Evolutionary conservation across 1,140 invertebrate genomes (phyloP).

Genomic region (Aethina tumida): DNA sequence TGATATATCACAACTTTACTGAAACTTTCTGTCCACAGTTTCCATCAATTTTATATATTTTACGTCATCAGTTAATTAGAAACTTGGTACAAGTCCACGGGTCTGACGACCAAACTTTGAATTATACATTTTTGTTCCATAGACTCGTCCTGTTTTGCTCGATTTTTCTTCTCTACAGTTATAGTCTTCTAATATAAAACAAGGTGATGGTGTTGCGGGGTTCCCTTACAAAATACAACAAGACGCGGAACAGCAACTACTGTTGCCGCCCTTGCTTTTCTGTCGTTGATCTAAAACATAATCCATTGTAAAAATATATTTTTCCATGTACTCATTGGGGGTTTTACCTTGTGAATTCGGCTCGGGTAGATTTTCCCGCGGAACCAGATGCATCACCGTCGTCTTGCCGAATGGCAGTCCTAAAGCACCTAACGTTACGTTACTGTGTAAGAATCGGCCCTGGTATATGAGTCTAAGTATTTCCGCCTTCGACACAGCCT

Average conservation of each 20-base stretch:
- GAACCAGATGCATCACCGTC: slow-evolving; percentile 99
- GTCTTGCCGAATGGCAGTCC: slow-evolving; percentile 93
- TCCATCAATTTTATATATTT: too few species aligned
- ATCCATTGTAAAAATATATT: too few species aligned
- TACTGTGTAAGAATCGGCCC: slow-evolving; percentile 97
- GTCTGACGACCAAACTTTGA: too few species aligned
- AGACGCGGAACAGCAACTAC: slow-evolving; percentile 83
- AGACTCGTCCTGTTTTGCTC: too few species aligned
- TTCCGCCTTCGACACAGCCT: slow-evolving; percentile 90
- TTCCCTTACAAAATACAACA: slow-evolving; percentile 79
- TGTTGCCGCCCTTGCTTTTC: slow-evolving; percentile 87
- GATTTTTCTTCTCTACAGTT: too few species aligned
- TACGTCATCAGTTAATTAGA: too few species aligned
- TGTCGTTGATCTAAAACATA: slow-evolving; percentile 81
- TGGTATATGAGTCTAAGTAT: slow-evolving; percentile 98
- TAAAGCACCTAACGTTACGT: slow-evolving; percentile 94
- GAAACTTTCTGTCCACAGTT: slow-evolving; percentile 5
- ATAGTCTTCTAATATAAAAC: slow-evolving; percentile 11
- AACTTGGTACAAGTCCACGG: too few species aligned
- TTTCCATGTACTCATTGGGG: too few species aligned
- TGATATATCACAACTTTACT: slow-evolving; percentile 17
- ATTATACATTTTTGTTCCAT: too few species aligned
- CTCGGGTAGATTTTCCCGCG: slow-evolving; percentile 96
- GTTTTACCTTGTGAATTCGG: slow-evolving; percentile 90
- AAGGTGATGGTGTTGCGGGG: slow-evolving; percentile 6